Evolutionary conservation across 2,113 vertebrate genomes (phyloP), one percentile per base, ranked within the genome.

Genomic region (Eudyptes chrysolophus): DNA sequence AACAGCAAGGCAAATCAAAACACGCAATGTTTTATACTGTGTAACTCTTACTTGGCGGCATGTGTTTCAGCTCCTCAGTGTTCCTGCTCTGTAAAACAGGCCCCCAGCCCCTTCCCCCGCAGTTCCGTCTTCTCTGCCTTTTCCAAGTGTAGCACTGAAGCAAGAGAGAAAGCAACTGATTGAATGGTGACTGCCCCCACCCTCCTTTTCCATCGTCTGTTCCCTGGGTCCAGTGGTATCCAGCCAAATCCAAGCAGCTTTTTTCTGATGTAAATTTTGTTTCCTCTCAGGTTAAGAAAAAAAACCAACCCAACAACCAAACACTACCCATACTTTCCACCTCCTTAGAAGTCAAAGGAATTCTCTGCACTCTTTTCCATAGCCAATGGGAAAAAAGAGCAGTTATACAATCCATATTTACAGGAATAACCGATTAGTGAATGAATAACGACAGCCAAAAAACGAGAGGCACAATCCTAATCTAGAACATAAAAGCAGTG

Each of bases 401-500:
- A 93, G 95, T 82, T 94, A 38, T 88, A 90, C 54, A 80, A 97
- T 98, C 95, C 96, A 71, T 97, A 94, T 96, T 94, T 94, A 96
- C 97, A 98, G 90, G 66, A 88, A 83, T 89, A 83, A 78, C 48
- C 30, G 25, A 82, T 86, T 86, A 57, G 94, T 92, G 91, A 96
- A 92, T 55, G 80, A 93, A 44, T 40, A 48, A 96, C 6, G 8
- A 96, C 84, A 95, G 94, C 80, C 79, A 25, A 76, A 95, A 95
- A 94, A 84, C 30, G 0, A 95, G 93, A 96, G 94, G 95, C 83
- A 92, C 76, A 2, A 96, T 69, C 49, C 95, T 96, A 97, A 94
- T 32, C 96, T 97, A 96, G 94, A 96, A 97, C 97, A 97, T 87
- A 97, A 97, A 93, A 95, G 95, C 51, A 94, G 95, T 95, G 95